A percentile compares a stretch with the other conserved stretches of the same genome.
phyloP scores from a whole-genome alignment of 2,888 invertebrate genomes.

The Aproaerema taeniolella region DNA sequence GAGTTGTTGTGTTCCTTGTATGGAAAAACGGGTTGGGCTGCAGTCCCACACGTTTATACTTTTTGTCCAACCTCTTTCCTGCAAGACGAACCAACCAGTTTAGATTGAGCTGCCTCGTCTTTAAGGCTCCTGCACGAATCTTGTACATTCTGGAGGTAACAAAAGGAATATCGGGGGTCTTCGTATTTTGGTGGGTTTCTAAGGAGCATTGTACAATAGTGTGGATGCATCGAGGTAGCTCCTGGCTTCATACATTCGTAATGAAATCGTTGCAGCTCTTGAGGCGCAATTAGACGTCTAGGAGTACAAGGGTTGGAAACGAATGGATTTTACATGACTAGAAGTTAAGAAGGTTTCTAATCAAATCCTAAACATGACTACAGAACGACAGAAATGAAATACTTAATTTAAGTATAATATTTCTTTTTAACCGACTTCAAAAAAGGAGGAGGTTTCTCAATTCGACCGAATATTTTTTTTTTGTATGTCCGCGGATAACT shows the following conservation, averaged over 20 bases:
- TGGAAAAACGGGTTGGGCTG: constrained; percentile 73
- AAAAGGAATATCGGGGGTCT: constrained; percentile 41
- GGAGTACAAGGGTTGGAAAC: no score
- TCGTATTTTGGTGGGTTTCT: constrained; percentile 36
- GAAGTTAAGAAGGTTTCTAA: no score
- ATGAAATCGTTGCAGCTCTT: constrained; percentile 54
- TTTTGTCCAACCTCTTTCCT: constrained; percentile 64
- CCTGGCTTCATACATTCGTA: constrained; percentile 61
- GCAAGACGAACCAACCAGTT: constrained; percentile 58
- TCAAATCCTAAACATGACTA: no score
- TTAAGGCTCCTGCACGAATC: constrained; percentile 24
- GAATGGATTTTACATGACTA: no score
- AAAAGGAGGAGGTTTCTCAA: no score
- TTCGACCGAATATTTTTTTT: no score
- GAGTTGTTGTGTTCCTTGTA: constrained; percentile 68
- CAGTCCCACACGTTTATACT: constrained; percentile 74
- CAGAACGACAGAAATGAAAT: no score
- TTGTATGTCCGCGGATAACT: no score
- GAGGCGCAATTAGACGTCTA: constrained; percentile 53
- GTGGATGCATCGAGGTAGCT: constrained; percentile 58
- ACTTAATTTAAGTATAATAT: no score
- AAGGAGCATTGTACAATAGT: constrained; percentile 63
- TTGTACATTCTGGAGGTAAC: constrained; percentile 25
- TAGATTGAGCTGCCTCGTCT: constrained; percentile 39
- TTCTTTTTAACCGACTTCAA: no score